Conservation (phyloP, 2,888 invertebrate species). For the Petrolisthes cinctipes region DNA sequence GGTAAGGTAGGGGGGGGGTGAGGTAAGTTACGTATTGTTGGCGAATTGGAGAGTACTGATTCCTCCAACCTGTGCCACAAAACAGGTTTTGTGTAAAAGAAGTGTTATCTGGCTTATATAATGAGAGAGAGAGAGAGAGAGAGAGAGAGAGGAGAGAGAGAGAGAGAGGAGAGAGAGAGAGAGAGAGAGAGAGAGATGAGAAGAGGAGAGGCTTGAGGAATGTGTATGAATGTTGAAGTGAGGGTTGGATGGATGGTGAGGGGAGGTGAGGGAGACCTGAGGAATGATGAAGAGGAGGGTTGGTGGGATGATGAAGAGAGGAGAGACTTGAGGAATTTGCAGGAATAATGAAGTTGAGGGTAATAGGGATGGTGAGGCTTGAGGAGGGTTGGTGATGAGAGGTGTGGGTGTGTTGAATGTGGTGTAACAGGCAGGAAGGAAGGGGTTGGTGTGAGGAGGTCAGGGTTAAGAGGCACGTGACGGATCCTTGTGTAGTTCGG, state of each 20-base stretch:
- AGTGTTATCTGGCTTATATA: too few species aligned
- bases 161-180: neutral
- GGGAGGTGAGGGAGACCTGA: neutral
- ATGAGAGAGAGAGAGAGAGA: constrained; percentile 9
- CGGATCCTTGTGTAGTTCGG: too few species aligned
- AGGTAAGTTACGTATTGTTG: neutral
- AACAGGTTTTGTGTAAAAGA: neutral
- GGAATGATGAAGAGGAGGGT: neutral
- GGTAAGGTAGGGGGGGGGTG: too few species aligned
- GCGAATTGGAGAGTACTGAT: neutral
- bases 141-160: neutral
- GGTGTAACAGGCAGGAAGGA: neutral
- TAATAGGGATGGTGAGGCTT: neutral
- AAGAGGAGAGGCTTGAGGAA: neutral
- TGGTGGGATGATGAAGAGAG: neutral
- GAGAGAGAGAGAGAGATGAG: neutral
- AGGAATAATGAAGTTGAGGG: neutral
- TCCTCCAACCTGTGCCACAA: neutral
- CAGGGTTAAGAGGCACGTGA: neutral
- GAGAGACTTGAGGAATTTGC: neutral
- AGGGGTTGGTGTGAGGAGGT: neutral
- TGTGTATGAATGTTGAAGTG: neutral
- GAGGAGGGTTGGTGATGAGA: neutral
- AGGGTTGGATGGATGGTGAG: neutral
- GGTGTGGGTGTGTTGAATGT: too few species aligned